These are phyloP conservation scores for Notocelia uddmanniana DNA, from an alignment of 2,888 invertebrate species.

Conservation along the genomic window DNA sequence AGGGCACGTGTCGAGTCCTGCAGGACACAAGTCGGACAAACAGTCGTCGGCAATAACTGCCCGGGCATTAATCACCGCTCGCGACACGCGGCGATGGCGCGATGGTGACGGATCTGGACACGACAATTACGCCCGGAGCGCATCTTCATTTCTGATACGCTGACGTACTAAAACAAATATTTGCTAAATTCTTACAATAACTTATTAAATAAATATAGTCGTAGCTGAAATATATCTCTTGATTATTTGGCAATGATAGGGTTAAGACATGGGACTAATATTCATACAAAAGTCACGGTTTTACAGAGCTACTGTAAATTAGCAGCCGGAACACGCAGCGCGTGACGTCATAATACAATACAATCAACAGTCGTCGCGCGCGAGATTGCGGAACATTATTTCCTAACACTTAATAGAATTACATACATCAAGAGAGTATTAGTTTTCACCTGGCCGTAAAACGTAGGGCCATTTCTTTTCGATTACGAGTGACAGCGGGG, in stretches of 20 bases:
- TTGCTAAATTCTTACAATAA: too few species aligned
- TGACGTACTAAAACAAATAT: too few species aligned
- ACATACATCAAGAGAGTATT: not conserved
- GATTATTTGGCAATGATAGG: not conserved
- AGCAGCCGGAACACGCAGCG: conserved; percentile 9
- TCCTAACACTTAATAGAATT: conserved; percentile 4
- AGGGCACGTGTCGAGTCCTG: not conserved
- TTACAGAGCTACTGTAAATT: not conserved
- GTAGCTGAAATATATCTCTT: too few species aligned
- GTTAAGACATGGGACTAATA: not conserved
- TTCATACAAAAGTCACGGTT: not conserved
- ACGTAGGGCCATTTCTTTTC: not conserved
- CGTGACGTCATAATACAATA: conserved; percentile 8
- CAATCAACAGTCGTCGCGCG: conserved; percentile 15
- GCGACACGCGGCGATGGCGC: not conserved
- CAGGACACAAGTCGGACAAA: conserved; percentile 7
- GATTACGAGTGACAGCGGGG: conserved; percentile 16
- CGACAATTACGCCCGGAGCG: not conserved
- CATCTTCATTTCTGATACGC: too few species aligned
- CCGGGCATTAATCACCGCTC: conserved; percentile 29
- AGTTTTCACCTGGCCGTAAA: not conserved
- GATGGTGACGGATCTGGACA: not conserved
- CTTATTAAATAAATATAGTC: too few species aligned
- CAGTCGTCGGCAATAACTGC: conserved; percentile 16
- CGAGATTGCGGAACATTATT: conserved; percentile 11